These are phyloP conservation scores for Noturus placidus DNA, from an alignment of 2,113 vertebrate genomes.

Conservation along the genomic window DNA sequence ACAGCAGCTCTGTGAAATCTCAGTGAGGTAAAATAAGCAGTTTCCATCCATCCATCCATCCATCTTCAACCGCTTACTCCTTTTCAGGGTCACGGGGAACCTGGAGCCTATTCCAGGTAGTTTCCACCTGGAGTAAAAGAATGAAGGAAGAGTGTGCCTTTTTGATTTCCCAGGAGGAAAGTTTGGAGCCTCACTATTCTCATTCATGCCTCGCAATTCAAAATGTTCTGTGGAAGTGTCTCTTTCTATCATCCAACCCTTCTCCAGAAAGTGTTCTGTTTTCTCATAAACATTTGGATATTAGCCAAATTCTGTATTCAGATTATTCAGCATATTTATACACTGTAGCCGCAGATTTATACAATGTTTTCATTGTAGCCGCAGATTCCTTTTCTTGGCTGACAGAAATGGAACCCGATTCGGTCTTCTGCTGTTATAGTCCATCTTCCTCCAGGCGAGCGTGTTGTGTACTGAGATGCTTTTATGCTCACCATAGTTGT, in stretches of 20 bases:
- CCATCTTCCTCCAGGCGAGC: background rate
- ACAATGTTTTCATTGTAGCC: no score
- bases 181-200: background rate
- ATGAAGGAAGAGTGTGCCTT: background rate
- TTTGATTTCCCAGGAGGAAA: background rate
- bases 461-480: background rate
- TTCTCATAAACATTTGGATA: no score
- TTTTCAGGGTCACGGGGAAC: no score
- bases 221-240: background rate
- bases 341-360: no score
- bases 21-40: conserved; percentile 60
- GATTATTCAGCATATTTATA: no score
- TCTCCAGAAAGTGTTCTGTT: no score
- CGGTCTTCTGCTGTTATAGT: background rate
- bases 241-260: background rate
- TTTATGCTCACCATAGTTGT: background rate
- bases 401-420: background rate
- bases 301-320: no score
- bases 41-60: no score
- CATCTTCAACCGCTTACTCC: no score
- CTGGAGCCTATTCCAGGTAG: no score
- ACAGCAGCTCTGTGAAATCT: conserved; percentile 71
- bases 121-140: background rate
- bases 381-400: background rate
- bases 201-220: background rate